phyloP scores from a whole-genome alignment of 2,113 vertebrate genomes.

The Saimiri boliviensis region DNA sequence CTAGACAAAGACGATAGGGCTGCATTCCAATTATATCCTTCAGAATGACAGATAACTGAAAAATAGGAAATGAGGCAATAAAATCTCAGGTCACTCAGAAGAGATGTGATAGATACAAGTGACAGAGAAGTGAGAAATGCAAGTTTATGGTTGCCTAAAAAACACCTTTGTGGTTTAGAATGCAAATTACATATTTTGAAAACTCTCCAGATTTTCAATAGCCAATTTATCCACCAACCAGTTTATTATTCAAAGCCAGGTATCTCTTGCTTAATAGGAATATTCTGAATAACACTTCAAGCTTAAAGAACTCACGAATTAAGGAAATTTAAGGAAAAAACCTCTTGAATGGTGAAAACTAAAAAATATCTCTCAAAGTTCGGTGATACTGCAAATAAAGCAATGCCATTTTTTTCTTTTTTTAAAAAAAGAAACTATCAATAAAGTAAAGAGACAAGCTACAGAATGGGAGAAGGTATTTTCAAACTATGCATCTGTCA shows the following conservation, averaged over 20 bases:
- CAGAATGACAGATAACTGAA: slow-evolving; percentile 76
- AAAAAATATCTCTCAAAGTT: not conserved
- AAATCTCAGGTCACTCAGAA: slow-evolving; percentile 76
- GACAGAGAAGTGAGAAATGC: slow-evolving; percentile 69
- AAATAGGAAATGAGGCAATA: slow-evolving; percentile 79
- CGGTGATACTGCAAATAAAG: not conserved
- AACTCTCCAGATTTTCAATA: not conserved
- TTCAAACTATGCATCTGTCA: no score
- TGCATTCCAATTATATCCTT: slow-evolving; percentile 80
- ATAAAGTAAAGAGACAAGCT: no score
- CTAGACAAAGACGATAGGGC: slow-evolving; percentile 69
- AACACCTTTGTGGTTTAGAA: slow-evolving; percentile 64
- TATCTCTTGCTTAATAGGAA: not conserved
- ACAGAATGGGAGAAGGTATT: no score
- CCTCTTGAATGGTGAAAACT: not conserved
- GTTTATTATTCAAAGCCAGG: not conserved
- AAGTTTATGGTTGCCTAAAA: slow-evolving; percentile 63
- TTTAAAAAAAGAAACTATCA: no score
- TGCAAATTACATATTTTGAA: slow-evolving; percentile 43
- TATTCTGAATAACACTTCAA: not conserved
- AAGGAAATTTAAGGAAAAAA: not conserved
- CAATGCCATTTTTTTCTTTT: not conserved
- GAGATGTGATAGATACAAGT: slow-evolving; percentile 70
- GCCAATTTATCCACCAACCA: slow-evolving; percentile 23
- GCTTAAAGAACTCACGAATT: not conserved